phyloP scores from a whole-genome alignment of 1,140 invertebrate genomes.

The Rhysida immarginata region DNA sequence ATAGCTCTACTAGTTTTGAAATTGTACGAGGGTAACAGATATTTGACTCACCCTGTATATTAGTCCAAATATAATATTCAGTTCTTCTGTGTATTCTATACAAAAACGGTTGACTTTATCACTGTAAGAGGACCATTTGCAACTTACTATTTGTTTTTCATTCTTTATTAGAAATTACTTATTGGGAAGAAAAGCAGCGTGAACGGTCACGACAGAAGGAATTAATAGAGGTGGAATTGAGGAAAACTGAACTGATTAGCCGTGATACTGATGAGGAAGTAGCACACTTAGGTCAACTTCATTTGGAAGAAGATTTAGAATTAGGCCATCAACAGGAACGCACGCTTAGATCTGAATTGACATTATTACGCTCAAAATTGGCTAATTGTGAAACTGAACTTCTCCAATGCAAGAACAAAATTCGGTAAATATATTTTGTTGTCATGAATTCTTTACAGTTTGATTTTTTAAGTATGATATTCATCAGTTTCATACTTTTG shows the following conservation, averaged over 20 bases:
- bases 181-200: slow-evolving; percentile 69
- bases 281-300: slow-evolving; percentile 47
- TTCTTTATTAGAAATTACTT: slow-evolving; percentile 76
- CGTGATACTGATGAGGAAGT: slow-evolving; percentile 46
- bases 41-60: no score
- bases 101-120: no score
- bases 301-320: slow-evolving; percentile 74
- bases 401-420: slow-evolving; percentile 74
- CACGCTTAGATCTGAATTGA: slow-evolving; percentile 67
- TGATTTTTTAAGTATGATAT: background rate
- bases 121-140: no score
- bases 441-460: background rate
- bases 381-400: slow-evolving; percentile 76
- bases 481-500: background rate
- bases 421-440: slow-evolving; percentile 39
- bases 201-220: slow-evolving; percentile 72
- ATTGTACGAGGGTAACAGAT: no score
- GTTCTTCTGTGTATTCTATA: no score
- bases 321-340: slow-evolving; percentile 74
- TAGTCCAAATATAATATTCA: no score
- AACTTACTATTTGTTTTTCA: no score
- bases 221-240: slow-evolving; percentile 62
- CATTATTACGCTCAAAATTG: slow-evolving; percentile 59
- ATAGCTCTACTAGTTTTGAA: no score
- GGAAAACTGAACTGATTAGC: slow-evolving; percentile 53